These are phyloP conservation scores for Urocitellus parryii DNA, from an alignment of 2,113 vertebrate genomes.

Conservation along the genomic window DNA sequence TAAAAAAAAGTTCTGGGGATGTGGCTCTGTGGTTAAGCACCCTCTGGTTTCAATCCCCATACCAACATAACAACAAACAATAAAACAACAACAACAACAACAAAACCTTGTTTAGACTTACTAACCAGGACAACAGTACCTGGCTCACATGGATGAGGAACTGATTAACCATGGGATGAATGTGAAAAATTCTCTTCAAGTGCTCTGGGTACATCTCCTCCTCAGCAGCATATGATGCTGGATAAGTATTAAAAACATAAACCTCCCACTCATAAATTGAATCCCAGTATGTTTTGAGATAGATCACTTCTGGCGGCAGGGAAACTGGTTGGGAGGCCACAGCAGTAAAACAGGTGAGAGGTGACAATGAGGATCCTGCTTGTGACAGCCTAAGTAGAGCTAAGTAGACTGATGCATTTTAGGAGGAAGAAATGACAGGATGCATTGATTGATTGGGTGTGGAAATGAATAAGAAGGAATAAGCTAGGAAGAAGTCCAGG, in stretches of 20 bases:
- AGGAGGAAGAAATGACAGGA: slow-evolving; percentile 6
- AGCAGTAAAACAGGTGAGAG: background rate
- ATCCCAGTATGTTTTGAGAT: slow-evolving; percentile 50
- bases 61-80: too few relatives aligned
- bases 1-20: too few relatives aligned
- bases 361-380: background rate
- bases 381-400: background rate
- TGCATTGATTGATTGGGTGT: background rate
- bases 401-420: background rate
- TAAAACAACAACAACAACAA: too few relatives aligned
- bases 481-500: background rate
- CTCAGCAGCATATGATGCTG: background rate
- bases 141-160: background rate
- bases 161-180: background rate
- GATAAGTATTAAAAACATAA: background rate
- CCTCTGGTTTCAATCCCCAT: too few relatives aligned
- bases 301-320: background rate
- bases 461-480: background rate
- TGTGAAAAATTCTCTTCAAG: background rate
- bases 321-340: background rate
- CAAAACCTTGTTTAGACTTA: background rate
- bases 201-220: background rate
- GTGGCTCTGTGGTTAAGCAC: too few relatives aligned
- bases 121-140: background rate
- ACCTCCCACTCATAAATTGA: slow-evolving; percentile 21